phyloP scores from a whole-genome alignment of 2,113 vertebrate genomes.

The Pionites leucogaster region DNA sequence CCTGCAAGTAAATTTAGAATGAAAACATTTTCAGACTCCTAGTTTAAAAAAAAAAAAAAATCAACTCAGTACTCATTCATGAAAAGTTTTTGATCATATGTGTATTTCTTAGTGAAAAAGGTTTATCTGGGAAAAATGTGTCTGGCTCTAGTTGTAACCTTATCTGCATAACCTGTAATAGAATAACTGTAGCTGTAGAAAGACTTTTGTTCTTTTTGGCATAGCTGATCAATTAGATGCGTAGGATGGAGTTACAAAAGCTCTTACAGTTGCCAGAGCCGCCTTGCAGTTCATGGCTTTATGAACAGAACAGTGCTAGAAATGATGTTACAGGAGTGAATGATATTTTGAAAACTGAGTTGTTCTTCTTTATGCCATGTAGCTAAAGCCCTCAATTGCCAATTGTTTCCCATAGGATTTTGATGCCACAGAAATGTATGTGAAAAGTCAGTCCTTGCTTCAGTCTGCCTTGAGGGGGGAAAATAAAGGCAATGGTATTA shows the following conservation, averaged over 20 bases:
- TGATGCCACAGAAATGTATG: background rate
- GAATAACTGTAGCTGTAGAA: conserved; percentile 47
- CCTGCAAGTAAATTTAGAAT: background rate
- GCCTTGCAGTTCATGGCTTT: background rate
- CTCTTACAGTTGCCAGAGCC: conserved; percentile 29
- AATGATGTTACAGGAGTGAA: background rate
- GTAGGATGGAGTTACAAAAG: conserved; percentile 62
- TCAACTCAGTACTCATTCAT: background rate
- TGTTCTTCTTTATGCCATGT: background rate
- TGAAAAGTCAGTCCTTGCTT: background rate
- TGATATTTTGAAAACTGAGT: conserved; percentile 5
- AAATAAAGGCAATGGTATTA: background rate
- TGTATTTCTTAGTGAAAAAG: conserved; percentile 8
- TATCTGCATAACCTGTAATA: conserved; percentile 60
- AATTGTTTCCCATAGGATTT: background rate
- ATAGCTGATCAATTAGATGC: conserved; percentile 46
- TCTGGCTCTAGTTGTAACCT: conserved; percentile 32
- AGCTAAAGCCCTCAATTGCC: background rate
- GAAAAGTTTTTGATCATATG: background rate
- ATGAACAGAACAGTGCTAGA: background rate
- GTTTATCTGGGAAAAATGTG: conserved; percentile 25
- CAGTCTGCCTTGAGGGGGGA: background rate
- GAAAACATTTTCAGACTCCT: background rate
- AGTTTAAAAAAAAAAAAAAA: background rate
- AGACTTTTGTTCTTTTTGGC: conserved; percentile 56